Evolutionary conservation across 2,113 vertebrate species (phyloP), one percentile per base, ranked within the genome.

Genomic region (Vireo altiloquus): DNA sequence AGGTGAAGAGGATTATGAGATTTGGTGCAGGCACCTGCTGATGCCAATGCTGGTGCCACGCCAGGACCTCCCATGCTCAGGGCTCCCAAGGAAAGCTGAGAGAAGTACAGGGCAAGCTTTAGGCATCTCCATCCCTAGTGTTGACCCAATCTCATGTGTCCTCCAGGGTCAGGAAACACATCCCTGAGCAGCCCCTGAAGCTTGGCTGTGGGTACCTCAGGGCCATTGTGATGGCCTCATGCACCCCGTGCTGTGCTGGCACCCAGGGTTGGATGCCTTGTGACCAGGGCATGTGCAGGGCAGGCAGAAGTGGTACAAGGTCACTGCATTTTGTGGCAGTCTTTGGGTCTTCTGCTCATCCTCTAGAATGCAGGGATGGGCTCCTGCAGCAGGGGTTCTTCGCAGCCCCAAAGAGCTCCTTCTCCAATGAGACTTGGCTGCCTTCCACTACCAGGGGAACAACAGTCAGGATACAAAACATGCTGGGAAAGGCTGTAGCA

Each of bases 11-110:
- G 33, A 47, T 27, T 22, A 21, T 4, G 3, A 52, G 44, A 49
- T 74, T 37, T 40, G 50, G 10, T n/a, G n/a, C 11, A 50, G 22
- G 30, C 25, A n/a, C 5, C 2, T 6, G 50, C 47, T 56, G 63
- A 30, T 76, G 46, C 30, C 40, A 53, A 0, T 7, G 8, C 27
- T 2, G 0, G 24, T 30, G 52, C 35, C 60, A 42, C 1, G 1
- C 49, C 68, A 77, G 20, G 17, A n/a, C 35, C 46, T 90, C 4
- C 44, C 44, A 44, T 2, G 19, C 59, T 85, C 4, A 1, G 40
- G 21, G 65, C 46, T 61, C 46, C 44, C 1, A 1, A 23, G 22
- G 10, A 40, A 60, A 54, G 60, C 23, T 35, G 37, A 21, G 17
- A 35, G 31, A 35, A 64, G 44, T 2, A 1, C 74, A 7, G 6